These are phyloP conservation scores for Pinna nobilis DNA, from an alignment of 1,140 invertebrate species.

Conservation along the genomic window DNA sequence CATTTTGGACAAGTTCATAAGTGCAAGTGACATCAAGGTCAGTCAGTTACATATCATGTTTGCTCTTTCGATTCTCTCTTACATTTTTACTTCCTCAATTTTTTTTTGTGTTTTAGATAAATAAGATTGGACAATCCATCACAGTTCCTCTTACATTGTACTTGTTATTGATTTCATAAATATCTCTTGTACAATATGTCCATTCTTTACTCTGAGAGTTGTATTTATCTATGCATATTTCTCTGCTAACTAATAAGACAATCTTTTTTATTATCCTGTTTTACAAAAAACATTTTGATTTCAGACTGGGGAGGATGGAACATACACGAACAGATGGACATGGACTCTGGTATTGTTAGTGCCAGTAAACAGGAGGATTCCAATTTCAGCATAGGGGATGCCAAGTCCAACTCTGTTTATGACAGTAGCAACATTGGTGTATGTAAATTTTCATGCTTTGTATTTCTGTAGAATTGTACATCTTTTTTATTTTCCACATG, in stretches of 20 bases:
- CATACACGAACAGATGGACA: constrained; percentile 35
- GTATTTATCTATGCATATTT: background rate
- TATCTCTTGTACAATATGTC: too few species aligned
- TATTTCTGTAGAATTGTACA: too few species aligned
- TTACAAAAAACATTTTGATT: background rate
- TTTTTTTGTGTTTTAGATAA: too few species aligned
- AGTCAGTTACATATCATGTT: too few species aligned
- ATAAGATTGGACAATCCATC: too few species aligned
- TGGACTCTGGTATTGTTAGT: constrained; percentile 30
- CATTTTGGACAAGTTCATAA: too few species aligned
- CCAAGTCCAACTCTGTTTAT: constrained; percentile 57
- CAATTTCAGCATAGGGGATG: constrained; percentile 40
- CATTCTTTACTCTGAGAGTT: background rate
- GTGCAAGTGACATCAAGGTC: too few species aligned
- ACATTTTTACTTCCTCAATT: too few species aligned
- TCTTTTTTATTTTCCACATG: too few species aligned
- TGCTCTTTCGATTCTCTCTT: too few species aligned
- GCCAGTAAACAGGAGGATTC: constrained; percentile 54
- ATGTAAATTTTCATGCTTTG: constrained; percentile 7
- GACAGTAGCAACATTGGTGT: constrained; percentile 59
- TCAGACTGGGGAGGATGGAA: constrained; percentile 54
- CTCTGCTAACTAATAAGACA: background rate
- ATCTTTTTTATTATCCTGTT: background rate
- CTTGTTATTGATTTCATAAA: too few species aligned
- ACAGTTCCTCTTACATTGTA: too few species aligned